A percentile compares a stretch with the other conserved stretches of the same genome.
These are phyloP conservation scores for Caenorhabditis zanzibari DNA, from an alignment of 2,888 invertebrate species.

Conservation along the genomic window DNA sequence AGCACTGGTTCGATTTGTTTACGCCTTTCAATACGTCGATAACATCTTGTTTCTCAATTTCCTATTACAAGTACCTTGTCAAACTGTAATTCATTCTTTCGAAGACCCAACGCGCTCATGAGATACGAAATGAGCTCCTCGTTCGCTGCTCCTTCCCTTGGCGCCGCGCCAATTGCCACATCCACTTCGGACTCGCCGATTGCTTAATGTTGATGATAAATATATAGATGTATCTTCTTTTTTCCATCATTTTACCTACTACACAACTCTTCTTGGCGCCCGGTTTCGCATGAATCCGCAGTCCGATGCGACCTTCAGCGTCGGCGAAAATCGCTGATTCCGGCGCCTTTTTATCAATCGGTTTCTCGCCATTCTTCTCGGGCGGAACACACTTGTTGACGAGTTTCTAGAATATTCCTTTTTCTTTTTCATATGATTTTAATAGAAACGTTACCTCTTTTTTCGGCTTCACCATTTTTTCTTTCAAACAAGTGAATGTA, in stretches of 20 bases:
- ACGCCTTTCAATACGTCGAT: constrained; percentile 35
- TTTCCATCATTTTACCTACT: constrained; percentile 85
- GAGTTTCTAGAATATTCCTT: constrained; percentile 22
- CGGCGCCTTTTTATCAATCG: constrained; percentile 43
- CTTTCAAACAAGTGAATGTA: constrained; percentile 11
- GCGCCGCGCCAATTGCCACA: constrained; percentile 90
- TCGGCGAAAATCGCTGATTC: constrained; percentile 66
- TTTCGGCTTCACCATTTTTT: constrained; percentile 57
- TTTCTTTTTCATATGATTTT: background rate
- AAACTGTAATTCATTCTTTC: constrained; percentile 88
- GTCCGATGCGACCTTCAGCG: constrained; percentile 86
- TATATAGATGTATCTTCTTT: background rate
- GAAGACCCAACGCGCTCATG: constrained; percentile 87
- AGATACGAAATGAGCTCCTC: constrained; percentile 89
- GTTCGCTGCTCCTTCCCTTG: constrained; percentile 91
- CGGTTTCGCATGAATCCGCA: constrained; percentile 89
- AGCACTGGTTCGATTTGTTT: constrained; percentile 12
- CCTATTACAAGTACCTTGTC: constrained; percentile 85
- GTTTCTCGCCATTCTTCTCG: background rate
- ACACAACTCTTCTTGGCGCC: constrained; percentile 89
- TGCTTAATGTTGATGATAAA: constrained; percentile 63
- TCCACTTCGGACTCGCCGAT: constrained; percentile 86
- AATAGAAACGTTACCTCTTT: constrained; percentile 43
- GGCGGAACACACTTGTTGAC: constrained; percentile 36
- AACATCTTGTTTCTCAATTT: constrained; percentile 16